Evolutionary conservation across 2,797 vertebrate genomes (phyloP), one percentile per base, ranked within the genome.

Genomic region (Urophycis tenuis): DNA sequence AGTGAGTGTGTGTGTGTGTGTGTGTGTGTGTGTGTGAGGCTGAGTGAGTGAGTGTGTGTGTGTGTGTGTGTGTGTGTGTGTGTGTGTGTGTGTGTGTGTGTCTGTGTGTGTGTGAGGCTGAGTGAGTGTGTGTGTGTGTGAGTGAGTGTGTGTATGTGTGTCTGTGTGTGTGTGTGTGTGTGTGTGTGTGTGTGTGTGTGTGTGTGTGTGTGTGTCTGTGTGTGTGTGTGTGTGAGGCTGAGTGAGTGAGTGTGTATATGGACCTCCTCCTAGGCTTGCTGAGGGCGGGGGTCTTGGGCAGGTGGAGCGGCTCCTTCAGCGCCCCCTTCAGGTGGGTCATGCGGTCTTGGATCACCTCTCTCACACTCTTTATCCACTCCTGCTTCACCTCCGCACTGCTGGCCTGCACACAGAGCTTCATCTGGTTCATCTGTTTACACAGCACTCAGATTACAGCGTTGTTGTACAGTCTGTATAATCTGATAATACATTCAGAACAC

Each of bases 281-380:
- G 75, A 89, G 83, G 9, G 95, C 94, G 79, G 97, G 95, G 75
- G 96, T 94, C 93, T 99, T 99, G 36, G 97, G 97, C 82, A 96
- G 90, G 29, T 96, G 97, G 74, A 99, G 92, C 29, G 97, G 97
- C 87, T 99, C 97, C 90, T 99, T 99, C 67, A 99, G 91, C 74
- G 97, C 95, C 87, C 97, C 97, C 92, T 99, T 99, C 89, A 99
- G 91, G 88, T 99, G 97, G 85, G 98, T 97, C 88, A 97, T 98
- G 88, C 97, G 94, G 89, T 99, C 97, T 87, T 99, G 97, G 91
- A 99, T 99, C 88, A 99, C 97, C 91, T 98, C 97, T 72, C 97
- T 92, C 85, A 99, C 98, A 87, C 97, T 96, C 91, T 98, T 99
- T 84, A 99, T 98, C 97, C 97, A 99, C 81, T 99, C 97, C 90